Evolutionary conservation across 2,113 vertebrate genomes (phyloP), one percentile per base, ranked within the genome.

Genomic region (Diadophis punctatus): DNA sequence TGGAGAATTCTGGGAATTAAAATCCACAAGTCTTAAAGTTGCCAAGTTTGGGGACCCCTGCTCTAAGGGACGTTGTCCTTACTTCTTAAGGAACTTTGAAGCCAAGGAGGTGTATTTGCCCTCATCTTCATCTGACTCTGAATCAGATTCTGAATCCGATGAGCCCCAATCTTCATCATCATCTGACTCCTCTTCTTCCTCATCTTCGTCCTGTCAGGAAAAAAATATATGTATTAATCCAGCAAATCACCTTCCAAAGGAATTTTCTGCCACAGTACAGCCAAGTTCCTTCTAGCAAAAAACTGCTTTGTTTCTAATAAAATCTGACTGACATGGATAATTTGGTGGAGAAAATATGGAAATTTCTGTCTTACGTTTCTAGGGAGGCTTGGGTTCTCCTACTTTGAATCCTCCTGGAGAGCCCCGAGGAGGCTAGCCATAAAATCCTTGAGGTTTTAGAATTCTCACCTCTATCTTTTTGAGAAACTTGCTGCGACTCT

Each of bases 1-100:
- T n/a, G n/a, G n/a, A n/a, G n/a, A n/a, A n/a, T n/a, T n/a, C n/a
- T n/a, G n/a, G n/a, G n/a, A n/a, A n/a, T n/a, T n/a, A n/a, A n/a
- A n/a, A n/a, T n/a, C n/a, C n/a, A 46, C 46, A 46, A 46, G 46
- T 46, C 46, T 46, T 5, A 46, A 46, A 3, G 46, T 46, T 46
- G 5, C 46, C 46, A 46, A 46, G 46, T 46, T 46, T 46, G 46
- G 46, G 5, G 46, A 46, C 46, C 46, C 46, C 48, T 48, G 7
- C 12, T 86, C 55, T 49, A n/a, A 23, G 0, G 14, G 6, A 74
- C 6, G 14, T n/a, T 30, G 43, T 16, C 88, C 98, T 97, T 92
- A 99, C 98, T 98, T 98, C 93, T 99, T 99, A 91, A 99, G 98
- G 96, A 99, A 99, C 93, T 96, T 97, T 9, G 96, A 93, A 30